Percentiles rank a stretch among this genome's conserved stretches.
phyloP scores from a whole-genome alignment of 2,113 vertebrate species.

The Puntigrus tetrazona region DNA sequence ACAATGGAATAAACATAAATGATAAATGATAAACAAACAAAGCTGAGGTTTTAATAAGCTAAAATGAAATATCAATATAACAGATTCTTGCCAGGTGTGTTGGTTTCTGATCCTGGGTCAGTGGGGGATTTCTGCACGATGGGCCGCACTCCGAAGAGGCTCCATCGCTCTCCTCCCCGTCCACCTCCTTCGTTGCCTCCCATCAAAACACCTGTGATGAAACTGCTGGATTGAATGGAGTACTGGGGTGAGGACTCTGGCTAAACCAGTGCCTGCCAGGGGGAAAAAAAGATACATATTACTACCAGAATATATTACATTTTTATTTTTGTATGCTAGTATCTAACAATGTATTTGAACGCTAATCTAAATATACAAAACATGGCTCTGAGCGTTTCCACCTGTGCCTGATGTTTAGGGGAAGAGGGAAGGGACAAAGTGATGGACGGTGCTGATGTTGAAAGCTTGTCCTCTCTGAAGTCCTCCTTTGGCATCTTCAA shows the following conservation, averaged over 20 bases:
- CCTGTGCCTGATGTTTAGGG: constrained; percentile 84
- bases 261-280: constrained; percentile 84
- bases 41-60: not conserved
- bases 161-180: constrained; percentile 83
- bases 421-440: constrained; percentile 81
- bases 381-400: constrained; percentile 53
- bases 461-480: constrained; percentile 85
- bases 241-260: constrained; percentile 74
- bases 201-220: constrained; percentile 66
- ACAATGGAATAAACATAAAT: not conserved
- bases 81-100: constrained; percentile 63
- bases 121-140: constrained; percentile 86
- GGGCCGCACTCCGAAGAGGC: constrained; percentile 83
- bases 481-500: constrained; percentile 91
- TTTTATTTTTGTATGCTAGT: not conserved
- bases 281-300: not conserved
- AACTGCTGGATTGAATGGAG: constrained; percentile 66
- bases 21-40: not conserved
- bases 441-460: constrained; percentile 84
- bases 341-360: not conserved
- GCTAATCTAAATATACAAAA: not conserved
- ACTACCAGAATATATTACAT: not conserved
- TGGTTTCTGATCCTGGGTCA: constrained; percentile 82
- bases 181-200: constrained; percentile 81
- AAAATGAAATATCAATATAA: not conserved